phyloP scores from a whole-genome alignment of 2,888 invertebrate species.

The Phengaris arion region DNA sequence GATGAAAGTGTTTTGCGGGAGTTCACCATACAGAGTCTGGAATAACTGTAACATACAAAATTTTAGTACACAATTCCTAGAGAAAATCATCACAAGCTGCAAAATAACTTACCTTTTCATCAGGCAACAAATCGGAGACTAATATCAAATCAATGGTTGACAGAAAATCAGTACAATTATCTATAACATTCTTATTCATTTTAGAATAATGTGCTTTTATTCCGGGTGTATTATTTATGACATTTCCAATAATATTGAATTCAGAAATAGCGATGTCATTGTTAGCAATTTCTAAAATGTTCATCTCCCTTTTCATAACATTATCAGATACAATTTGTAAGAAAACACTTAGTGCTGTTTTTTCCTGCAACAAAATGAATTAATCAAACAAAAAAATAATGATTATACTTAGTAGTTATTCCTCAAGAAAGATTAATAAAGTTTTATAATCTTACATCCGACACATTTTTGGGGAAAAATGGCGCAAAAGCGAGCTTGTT shows the following conservation, averaged over 20 bases:
- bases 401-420: too few species aligned
- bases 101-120: constrained; percentile 43
- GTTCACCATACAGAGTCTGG: constrained; percentile 40
- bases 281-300: constrained; percentile 42
- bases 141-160: constrained; percentile 42
- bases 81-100: too few species aligned
- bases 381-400: too few species aligned
- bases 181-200: constrained; percentile 31
- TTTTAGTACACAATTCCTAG: too few species aligned
- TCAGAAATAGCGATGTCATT: constrained; percentile 32
- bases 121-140: constrained; percentile 41
- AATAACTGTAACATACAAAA: constrained; percentile 37
- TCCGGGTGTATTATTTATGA: constrained; percentile 37
- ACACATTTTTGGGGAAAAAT: constrained; percentile 38
- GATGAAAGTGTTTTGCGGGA: constrained; percentile 45
- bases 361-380: constrained; percentile 39
- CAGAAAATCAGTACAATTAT: constrained; percentile 32
- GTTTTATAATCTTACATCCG: constrained; percentile 44
- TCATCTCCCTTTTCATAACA: constrained; percentile 42
- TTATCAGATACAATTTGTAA: constrained; percentile 50
- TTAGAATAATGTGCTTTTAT: constrained; percentile 37
- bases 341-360: constrained; percentile 40
- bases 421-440: neutral
- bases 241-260: constrained; percentile 36
- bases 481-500: constrained; percentile 48